Evolutionary conservation across 2,113 vertebrate genomes (phyloP).

Genomic region (Cottus gobio): DNA sequence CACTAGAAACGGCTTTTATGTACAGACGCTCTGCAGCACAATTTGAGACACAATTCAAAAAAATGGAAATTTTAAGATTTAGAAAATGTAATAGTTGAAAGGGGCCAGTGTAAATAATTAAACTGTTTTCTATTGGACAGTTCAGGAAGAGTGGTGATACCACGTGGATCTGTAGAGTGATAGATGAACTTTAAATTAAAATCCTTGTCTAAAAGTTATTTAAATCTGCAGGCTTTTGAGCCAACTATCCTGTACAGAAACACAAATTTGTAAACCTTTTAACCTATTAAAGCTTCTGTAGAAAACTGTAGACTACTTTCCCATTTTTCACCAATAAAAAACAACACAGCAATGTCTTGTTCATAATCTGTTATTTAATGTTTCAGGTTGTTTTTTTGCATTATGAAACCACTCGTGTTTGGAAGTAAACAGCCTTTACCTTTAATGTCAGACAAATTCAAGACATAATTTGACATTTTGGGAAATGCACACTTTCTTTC

Average conservation of each 20-base stretch:
- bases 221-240: conserved; percentile 31
- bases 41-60: conserved; percentile 18
- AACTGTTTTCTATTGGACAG: conserved; percentile 45
- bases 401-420: conserved; percentile 1
- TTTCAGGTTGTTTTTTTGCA: conserved; percentile 38
- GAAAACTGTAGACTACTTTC: conserved; percentile 55
- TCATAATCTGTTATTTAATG: conserved; percentile 21
- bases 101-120: conserved; percentile 55
- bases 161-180: conserved; percentile 39
- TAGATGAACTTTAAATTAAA: conserved; percentile 35
- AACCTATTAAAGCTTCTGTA: conserved; percentile 82
- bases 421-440: not conserved
- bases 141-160: conserved; percentile 22
- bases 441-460: conserved; percentile 22
- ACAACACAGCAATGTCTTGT: conserved; percentile 41
- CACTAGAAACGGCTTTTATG: conserved; percentile 50
- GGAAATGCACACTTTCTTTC: not conserved
- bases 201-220: conserved; percentile 19
- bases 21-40: conserved; percentile 23
- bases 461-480: conserved; percentile 21
- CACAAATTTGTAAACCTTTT: conserved; percentile 37
- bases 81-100: conserved; percentile 47
- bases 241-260: conserved; percentile 51
- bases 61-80: not conserved
- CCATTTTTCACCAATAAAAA: conserved; percentile 58